Percentiles rank a stretch among this genome's conserved stretches.
These are phyloP conservation scores for Eospalax fontanierii DNA, from an alignment of 2,797 vertebrate genomes.

Conservation along the genomic window DNA sequence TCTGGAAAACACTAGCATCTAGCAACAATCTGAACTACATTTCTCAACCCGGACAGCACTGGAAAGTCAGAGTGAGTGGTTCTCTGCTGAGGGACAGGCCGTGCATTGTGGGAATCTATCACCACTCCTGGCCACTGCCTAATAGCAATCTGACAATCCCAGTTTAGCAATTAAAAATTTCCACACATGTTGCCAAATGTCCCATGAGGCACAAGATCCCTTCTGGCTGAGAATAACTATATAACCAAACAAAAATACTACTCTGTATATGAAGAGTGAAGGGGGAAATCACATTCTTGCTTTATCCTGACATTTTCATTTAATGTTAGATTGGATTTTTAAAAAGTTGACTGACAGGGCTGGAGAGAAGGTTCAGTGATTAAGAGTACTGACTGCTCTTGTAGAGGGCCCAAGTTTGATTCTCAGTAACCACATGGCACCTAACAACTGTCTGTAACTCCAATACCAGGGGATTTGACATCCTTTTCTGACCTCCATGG, in stretches of 20 bases:
- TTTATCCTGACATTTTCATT: background rate
- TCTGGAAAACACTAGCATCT: too few relatives aligned
- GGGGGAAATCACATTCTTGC: background rate
- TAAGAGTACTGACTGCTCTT: too few relatives aligned
- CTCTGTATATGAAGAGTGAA: constrained; percentile 8
- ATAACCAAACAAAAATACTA: constrained; percentile 7
- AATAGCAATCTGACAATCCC: background rate
- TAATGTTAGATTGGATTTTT: background rate
- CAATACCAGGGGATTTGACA: too few relatives aligned
- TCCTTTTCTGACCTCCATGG: too few relatives aligned
- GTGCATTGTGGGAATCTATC: background rate
- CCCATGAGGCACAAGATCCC: background rate
- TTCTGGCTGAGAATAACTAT: background rate
- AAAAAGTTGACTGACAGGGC: background rate
- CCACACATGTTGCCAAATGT: background rate
- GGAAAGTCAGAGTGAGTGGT: too few relatives aligned
- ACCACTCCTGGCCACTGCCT: background rate
- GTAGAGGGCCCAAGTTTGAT: too few relatives aligned
- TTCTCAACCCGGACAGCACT: background rate
- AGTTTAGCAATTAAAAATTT: background rate
- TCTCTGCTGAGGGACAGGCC: background rate
- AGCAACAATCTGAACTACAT: too few relatives aligned
- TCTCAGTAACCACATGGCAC: too few relatives aligned
- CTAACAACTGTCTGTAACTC: too few relatives aligned
- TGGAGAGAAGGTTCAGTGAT: too few relatives aligned